Evolutionary conservation across 2,797 vertebrate genomes (phyloP), one percentile per base, ranked within the genome.

Genomic region (Emydoidea blandingii): DNA sequence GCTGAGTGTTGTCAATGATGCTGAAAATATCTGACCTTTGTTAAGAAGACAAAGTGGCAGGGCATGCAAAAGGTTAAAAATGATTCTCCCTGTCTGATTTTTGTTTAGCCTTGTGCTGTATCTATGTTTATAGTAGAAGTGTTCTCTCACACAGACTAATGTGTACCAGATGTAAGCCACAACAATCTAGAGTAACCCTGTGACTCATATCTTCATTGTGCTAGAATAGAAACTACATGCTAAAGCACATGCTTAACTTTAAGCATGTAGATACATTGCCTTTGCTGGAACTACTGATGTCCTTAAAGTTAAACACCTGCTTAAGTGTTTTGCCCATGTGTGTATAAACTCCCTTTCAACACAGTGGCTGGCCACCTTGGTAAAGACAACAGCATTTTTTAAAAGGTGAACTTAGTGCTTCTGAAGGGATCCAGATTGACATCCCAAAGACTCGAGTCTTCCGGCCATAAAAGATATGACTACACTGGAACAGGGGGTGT

Each of bases 1-100:
- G 87, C 9, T 90, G 94, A 87, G 88, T 93, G 88, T 94, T 94
- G 96, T 86, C 85, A 41, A 50, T 31, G 44, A 52, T 14, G 19
- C 65, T 72, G 21, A 53, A 47, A 81, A 23, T 18, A 18, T 5
- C 49, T 78, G 68, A 83, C 44, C 54, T 83, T 88, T 54, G 8
- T 54, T 59, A 50, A 59, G 68, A 79, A 29, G 90, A n/a, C 5
- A 81, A 85, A 90, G 87, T 83, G 92, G 62, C 76, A 90, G 76
- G n/a, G 68, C 31, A 62, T 87, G 87, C 53, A 37, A 72, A 87
- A 96, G 95, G 91, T 96, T 95, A 95, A 91, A 93, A 93, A 79
- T 0, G 2, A 87, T 59, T 95, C 96, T 97, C 92, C 93, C 89
- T 90, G 89, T 91, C 90, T 95, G 83, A 10, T 90, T 88, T 93